Base-by-base conservation (phyloP, 2,797 vertebrate genomes). In the Ctenopoma multispine region DNA sequence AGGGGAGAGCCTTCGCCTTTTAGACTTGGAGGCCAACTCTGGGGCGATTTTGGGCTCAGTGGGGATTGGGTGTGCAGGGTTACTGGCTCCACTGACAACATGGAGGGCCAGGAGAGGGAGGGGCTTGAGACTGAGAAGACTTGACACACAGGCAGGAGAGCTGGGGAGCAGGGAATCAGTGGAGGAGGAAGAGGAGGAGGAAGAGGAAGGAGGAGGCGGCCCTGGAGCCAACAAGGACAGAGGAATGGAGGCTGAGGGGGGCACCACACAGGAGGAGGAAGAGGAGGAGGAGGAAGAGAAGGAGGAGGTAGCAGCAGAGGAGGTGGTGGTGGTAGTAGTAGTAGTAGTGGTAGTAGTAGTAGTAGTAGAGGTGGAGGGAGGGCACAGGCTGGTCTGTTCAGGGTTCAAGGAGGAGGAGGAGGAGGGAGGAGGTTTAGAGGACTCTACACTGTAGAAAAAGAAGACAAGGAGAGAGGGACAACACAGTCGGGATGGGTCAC, bases 31-130 rank as follows among this genome's bases (percentile, higher is more conserved):
- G 86, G 90, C 87, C 84, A 93, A 75, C 83, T 94, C 93, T 0
- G 92, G 78, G 82, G 92, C 61, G 12, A 96, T 95, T 95, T 97
- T 97, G 93, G 94, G 83, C 79, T 94, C 93, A 79, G 94, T 84
- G 80, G 94, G 80, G 64, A 89, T 75, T 55, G 91, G 83, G 84
- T 89, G 89, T 48, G 88, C 40, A 18, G 89, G 77, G 73, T 89
- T 92, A 90, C 85, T 87, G 85, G 87, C 84, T 74, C 93, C 94
- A 79, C 94, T 92, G 93, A 96, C 96, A 92, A 98, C 96, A 95
- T 97, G 97, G 94, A 97, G 96, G 93, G 97, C 96, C 96, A 97
- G 96, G 89, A 97, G 96, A 93, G 97, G 96, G 95, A 97, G 95
- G 89, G 97, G 96, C 97, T 98, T 98, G 94, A 98, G 96, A 95